Conservation (phyloP, 37 sponge, comb jelly and placozoan genomes). For the Amphimedon queenslandica region DNA sequence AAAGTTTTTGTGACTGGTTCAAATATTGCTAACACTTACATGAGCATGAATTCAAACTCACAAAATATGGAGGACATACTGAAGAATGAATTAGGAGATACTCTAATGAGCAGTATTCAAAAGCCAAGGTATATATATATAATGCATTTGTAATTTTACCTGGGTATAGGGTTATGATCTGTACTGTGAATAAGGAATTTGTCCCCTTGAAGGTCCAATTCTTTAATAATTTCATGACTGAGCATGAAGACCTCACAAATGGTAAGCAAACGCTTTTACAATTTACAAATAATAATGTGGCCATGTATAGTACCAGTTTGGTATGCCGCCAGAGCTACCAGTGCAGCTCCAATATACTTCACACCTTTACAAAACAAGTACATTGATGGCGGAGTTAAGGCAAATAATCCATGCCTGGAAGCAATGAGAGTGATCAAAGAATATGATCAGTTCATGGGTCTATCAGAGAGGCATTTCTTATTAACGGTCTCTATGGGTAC, state of each 20-base stretch:
- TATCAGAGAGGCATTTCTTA: neutral
- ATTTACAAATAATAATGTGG: too few species aligned
- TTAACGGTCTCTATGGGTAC: neutral
- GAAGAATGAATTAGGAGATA: conserved; percentile 30
- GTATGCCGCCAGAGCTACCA: conserved; percentile 11
- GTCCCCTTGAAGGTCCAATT: conserved; percentile 40
- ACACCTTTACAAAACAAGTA: neutral
- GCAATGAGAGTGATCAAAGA: neutral
- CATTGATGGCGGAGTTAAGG: conserved; percentile 24
- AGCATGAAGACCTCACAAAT: neutral
- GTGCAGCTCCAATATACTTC: conserved; percentile 21
- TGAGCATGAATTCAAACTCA: conserved; percentile 18
- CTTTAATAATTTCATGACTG: conserved; percentile 56
- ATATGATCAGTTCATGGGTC: neutral
- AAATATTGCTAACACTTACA: neutral
- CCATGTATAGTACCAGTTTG: conserved; percentile 5
- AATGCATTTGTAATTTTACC: too few species aligned
- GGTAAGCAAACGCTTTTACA: too few species aligned
- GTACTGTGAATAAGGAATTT: conserved; percentile 44
- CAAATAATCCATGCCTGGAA: conserved; percentile 9
- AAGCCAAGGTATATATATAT: neutral
- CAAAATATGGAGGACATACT: conserved; percentile 31
- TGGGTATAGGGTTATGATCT: conserved; percentile 54
- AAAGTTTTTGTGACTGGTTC: conserved; percentile 37
- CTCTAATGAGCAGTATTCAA: neutral